Percentiles rank a stretch among this genome's conserved stretches.
Evolutionary conservation across 2,797 vertebrate species (phyloP).

Genomic region (Leucoraja ocellata): DNA sequence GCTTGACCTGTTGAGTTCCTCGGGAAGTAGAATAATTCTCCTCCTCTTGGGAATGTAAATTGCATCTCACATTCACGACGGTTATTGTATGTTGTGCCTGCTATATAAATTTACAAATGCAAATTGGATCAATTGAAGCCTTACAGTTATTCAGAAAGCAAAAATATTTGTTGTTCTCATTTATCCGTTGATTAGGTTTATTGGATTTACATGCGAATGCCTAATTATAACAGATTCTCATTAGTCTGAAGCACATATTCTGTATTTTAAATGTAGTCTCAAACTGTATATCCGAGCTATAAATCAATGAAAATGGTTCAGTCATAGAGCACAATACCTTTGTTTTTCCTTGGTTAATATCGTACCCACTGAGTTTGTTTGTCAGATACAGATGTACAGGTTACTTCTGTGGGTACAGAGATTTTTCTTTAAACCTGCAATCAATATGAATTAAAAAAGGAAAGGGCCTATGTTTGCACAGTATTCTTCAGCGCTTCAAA

Average conservation of each 20-base stretch:
- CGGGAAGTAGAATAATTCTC: background rate
- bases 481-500: background rate
- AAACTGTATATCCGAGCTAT: background rate
- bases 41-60: background rate
- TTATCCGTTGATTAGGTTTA: background rate
- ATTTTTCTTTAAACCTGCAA: background rate
- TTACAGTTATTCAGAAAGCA: background rate
- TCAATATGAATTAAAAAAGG: background rate
- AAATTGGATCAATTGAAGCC: conserved; percentile 1
- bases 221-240: background rate
- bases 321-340: background rate
- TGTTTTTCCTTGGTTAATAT: conserved; percentile 9
- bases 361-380: background rate
- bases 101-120: background rate
- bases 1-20: no score
- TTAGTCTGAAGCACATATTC: background rate
- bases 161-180: background rate
- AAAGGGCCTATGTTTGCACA: no score
- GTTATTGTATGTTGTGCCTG: background rate
- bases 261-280: background rate
- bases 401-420: no score
- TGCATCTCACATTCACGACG: background rate
- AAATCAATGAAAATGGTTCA: background rate
- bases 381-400: background rate
- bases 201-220: background rate